Percentiles rank a stretch among this genome's conserved stretches.
phyloP scores from a whole-genome alignment of 64 coral and sea anemone species.

The Dendrophyllia cribrosa region DNA sequence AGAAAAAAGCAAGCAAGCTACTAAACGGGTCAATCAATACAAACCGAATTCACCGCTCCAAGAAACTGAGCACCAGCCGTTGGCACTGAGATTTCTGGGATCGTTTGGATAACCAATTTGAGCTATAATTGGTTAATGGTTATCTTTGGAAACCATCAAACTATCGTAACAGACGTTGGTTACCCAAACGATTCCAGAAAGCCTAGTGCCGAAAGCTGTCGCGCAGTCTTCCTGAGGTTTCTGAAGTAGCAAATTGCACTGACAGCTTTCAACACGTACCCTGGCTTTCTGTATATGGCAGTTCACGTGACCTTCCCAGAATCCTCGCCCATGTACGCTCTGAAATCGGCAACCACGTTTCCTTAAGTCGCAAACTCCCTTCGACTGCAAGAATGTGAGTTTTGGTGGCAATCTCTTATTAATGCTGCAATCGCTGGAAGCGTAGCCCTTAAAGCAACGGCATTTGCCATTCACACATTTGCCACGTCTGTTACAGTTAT shows the following conservation, averaged over 20 bases:
- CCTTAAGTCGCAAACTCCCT: conserved; percentile 82
- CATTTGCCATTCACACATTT: conserved; percentile 80
- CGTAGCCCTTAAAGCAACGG: conserved; percentile 66
- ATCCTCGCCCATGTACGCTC: conserved; percentile 77
- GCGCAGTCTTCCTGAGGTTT: no score
- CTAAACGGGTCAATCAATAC: no score
- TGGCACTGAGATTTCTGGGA: no score
- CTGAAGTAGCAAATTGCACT: neutral
- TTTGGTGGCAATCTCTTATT: conserved; percentile 71
- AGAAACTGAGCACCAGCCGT: no score
- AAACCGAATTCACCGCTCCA: no score
- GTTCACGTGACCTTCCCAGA: conserved; percentile 74
- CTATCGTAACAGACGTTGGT: no score
- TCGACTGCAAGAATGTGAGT: conserved; percentile 64
- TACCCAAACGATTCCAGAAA: no score
- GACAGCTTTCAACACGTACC: conserved; percentile 28
- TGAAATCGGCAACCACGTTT: conserved; percentile 80
- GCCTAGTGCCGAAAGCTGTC: no score
- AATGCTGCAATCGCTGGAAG: conserved; percentile 76
- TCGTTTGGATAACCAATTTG: no score
- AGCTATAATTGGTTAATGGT: no score
- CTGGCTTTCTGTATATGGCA: conserved; percentile 86
- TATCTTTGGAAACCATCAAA: no score
- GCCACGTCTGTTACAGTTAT: conserved; percentile 79
- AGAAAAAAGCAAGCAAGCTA: no score